Evolutionary conservation across 2,113 vertebrate genomes (phyloP).

Genomic region (Solea senegalensis): DNA sequence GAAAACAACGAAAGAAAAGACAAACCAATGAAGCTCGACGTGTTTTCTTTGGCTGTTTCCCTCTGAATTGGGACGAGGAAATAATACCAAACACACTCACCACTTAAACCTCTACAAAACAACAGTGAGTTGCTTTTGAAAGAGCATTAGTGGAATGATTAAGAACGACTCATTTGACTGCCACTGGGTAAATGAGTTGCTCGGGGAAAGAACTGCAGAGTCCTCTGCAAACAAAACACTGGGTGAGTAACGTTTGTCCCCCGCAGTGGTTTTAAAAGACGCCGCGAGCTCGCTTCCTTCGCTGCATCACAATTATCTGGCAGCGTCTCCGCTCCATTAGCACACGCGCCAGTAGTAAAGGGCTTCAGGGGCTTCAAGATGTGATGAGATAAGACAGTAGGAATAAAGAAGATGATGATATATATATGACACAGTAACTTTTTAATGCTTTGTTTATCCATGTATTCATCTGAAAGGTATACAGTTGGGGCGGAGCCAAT

Average conservation of each 20-base stretch:
- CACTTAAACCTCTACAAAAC: not conserved
- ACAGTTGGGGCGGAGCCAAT: no score
- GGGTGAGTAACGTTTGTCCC: constrained; percentile 63
- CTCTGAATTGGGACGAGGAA: not conserved
- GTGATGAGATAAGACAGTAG: constrained; percentile 47
- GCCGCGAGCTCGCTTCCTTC: constrained; percentile 35
- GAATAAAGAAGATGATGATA: constrained; percentile 50
- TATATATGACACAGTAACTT: constrained; percentile 23
- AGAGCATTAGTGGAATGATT: constrained; percentile 54
- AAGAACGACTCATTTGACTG: constrained; percentile 61
- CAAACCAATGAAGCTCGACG: constrained; percentile 12
- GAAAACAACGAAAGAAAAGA: constrained; percentile 1
- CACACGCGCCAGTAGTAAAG: constrained; percentile 43
- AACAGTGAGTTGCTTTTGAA: constrained; percentile 10
- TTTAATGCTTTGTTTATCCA: constrained; percentile 11
- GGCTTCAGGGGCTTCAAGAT: constrained; percentile 39
- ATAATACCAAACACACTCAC: not conserved
- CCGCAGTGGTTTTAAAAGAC: constrained; percentile 72
- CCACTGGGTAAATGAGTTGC: constrained; percentile 59
- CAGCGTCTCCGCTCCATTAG: constrained; percentile 57
- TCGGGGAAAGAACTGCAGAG: constrained; percentile 31
- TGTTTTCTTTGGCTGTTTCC: not conserved
- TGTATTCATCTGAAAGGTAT: no score
- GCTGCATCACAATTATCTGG: constrained; percentile 75
- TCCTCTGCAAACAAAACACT: constrained; percentile 65